Evolutionary conservation across 2,113 vertebrate genomes (phyloP).

Genomic region (Diphyllodes magnificus): DNA sequence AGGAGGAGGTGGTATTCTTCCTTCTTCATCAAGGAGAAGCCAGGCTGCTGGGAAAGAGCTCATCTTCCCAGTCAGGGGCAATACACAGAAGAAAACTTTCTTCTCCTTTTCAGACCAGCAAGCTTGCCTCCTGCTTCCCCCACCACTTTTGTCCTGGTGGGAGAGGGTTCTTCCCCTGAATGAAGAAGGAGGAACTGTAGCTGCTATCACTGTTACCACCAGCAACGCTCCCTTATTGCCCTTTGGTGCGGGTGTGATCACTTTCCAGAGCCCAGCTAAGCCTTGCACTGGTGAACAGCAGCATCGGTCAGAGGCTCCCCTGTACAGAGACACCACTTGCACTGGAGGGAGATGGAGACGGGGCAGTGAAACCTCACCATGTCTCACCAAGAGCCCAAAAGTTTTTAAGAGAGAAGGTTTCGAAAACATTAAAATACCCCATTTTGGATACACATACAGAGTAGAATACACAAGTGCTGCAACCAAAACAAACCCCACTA

Average conservation of each 20-base stretch:
- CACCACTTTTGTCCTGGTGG: neutral
- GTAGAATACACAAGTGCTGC: neutral
- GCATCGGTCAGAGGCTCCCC: neutral
- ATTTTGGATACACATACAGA: neutral
- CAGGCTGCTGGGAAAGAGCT: neutral
- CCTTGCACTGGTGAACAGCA: neutral
- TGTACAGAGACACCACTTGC: accelerated
- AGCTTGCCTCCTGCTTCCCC: neutral
- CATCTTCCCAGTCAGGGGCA: neutral
- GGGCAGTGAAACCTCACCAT: neutral
- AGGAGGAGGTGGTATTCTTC: neutral
- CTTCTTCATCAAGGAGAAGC: neutral
- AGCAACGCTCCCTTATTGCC: neutral
- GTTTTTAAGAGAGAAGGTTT: neutral
- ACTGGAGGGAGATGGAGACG: neutral
- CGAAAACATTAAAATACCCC: neutral
- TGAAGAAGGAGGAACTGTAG: neutral
- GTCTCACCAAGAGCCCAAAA: neutral
- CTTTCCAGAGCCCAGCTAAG: neutral
- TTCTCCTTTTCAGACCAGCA: neutral
- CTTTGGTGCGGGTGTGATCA: neutral
- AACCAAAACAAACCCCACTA: neutral
- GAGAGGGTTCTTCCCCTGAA: neutral
- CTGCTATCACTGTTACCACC: neutral
- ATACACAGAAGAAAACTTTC: neutral